Percentiles rank a stretch among this genome's conserved stretches.
Evolutionary conservation across 1,140 invertebrate species (phyloP).

Genomic region (Drosophila sturtevanti): DNA sequence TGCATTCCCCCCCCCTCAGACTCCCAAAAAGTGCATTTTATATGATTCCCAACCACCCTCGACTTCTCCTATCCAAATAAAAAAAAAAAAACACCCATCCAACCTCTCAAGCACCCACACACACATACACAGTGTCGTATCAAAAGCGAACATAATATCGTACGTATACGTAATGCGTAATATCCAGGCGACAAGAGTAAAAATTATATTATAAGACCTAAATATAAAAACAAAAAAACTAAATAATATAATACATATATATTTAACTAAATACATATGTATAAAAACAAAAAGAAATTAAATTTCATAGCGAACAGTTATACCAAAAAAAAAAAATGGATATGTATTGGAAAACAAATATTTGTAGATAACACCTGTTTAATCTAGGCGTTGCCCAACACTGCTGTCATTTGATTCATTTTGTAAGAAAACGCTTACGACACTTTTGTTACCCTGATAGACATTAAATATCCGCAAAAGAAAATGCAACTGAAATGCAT

Average conservation of each 20-base stretch:
- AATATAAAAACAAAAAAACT: neutral
- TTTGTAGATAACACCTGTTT: neutral
- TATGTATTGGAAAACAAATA: neutral
- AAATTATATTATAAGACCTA: neutral
- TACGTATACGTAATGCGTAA: slow-evolving; percentile 48
- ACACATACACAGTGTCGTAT: neutral
- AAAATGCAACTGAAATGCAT: slow-evolving; percentile 40
- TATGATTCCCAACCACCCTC: neutral
- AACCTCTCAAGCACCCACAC: neutral
- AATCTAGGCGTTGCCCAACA: neutral
- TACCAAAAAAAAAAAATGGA: no score
- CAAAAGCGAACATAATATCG: slow-evolving; percentile 30
- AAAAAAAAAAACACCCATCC: neutral
- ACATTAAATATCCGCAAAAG: slow-evolving; percentile 26
- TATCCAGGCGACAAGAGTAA: slow-evolving; percentile 46
- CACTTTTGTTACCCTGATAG: neutral
- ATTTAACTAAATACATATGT: no score
- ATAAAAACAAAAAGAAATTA: no score
- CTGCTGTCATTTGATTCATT: neutral
- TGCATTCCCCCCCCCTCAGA: slow-evolving; percentile 16
- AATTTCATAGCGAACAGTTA: no score
- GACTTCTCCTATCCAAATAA: no score
- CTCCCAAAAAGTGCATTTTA: neutral
- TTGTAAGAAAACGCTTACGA: neutral
- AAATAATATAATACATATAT: no score